phyloP scores from a whole-genome alignment of 2,888 invertebrate species.

The Lochmaea capreae region DNA sequence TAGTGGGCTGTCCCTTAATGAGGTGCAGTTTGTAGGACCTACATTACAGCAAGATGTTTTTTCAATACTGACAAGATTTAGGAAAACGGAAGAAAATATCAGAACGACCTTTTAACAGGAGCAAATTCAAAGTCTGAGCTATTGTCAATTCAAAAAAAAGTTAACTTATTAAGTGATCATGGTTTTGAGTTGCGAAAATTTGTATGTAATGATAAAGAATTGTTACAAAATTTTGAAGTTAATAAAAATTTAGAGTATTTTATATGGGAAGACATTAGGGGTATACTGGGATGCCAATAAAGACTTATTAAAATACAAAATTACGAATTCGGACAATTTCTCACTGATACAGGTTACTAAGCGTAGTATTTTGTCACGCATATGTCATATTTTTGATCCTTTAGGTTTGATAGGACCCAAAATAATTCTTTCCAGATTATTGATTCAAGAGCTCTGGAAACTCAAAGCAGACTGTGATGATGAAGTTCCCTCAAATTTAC shows the following conservation, averaged over 20 bases:
- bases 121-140: conserved; percentile 1
- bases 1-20: conserved; percentile 35
- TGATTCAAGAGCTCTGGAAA: conserved; percentile 41
- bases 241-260: not conserved
- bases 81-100: conserved; percentile 29
- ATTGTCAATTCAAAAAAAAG: not conserved
- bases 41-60: conserved; percentile 27
- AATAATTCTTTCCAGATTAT: conserved; percentile 23
- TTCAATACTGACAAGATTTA: conserved; percentile 25
- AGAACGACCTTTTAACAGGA: conserved; percentile 34
- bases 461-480: conserved; percentile 48
- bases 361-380: conserved; percentile 19
- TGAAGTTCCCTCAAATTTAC: not conserved
- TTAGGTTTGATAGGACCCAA: conserved; percentile 29
- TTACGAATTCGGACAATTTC: not conserved
- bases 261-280: conserved; percentile 27
- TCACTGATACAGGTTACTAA: not conserved
- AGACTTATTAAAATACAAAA: not conserved
- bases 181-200: conserved; percentile 10
- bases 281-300: conserved; percentile 21
- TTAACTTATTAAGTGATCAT: not conserved
- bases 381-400: conserved; percentile 27
- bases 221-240: not conserved
- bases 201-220: conserved; percentile 14
- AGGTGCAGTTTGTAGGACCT: conserved; percentile 33